These are phyloP conservation scores for Hydrolagus affinis DNA, from an alignment of 2,113 vertebrate genomes.

Conservation along the genomic window DNA sequence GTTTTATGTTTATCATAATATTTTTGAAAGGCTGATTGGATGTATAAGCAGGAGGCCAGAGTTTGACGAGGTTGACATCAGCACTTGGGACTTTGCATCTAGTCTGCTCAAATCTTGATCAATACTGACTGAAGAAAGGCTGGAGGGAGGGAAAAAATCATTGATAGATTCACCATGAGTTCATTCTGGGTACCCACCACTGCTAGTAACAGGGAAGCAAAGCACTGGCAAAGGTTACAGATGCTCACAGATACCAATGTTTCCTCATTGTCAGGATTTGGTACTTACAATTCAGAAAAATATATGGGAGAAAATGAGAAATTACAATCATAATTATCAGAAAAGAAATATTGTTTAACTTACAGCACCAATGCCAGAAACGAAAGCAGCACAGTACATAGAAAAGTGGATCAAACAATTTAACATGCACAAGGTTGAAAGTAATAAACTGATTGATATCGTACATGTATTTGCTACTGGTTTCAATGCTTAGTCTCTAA, in stretches of 20 bases:
- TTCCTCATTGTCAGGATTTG: neutral
- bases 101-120: neutral
- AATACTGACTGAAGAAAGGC: no score
- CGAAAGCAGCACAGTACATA: neutral
- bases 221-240: neutral
- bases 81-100: neutral
- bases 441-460: slow-evolving; percentile 1
- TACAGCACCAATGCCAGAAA: neutral
- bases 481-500: neutral
- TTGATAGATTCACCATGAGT: no score
- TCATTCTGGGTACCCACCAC: no score
- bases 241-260: neutral
- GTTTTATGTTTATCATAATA: neutral
- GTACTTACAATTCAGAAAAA: neutral
- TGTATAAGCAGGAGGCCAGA: neutral
- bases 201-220: neutral
- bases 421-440: no score
- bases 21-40: neutral
- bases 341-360: neutral
- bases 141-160: no score
- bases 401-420: neutral
- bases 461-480: neutral
- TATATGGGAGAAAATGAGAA: neutral
- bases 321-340: no score
- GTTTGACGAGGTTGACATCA: neutral